phyloP scores from a whole-genome alignment of 2,113 vertebrate genomes.

The Archilochus colubris region DNA sequence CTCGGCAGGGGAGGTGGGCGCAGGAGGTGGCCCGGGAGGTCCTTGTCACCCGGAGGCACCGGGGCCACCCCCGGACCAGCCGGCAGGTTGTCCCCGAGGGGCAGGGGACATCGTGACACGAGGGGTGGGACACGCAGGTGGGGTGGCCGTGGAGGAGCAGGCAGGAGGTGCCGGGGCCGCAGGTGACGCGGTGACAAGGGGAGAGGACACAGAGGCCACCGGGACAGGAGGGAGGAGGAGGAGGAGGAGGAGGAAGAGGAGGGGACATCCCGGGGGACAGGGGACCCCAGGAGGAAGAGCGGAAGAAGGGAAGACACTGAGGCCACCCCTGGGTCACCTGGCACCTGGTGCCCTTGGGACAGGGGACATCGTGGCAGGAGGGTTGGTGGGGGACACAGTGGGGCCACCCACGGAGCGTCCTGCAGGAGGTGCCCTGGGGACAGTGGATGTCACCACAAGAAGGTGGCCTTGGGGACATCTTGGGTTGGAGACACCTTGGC shows the following conservation, averaged over 20 bases:
- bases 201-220: neutral
- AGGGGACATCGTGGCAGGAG: rapidly evolving
- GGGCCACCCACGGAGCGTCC: no score
- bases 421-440: no score
- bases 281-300: rapidly evolving
- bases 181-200: neutral
- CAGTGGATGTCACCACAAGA: neutral
- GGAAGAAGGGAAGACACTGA: neutral
- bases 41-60: no score
- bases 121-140: no score
- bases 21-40: no score
- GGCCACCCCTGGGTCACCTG: neutral
- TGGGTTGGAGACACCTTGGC: neutral
- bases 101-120: no score
- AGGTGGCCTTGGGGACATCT: rapidly evolving
- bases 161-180: neutral
- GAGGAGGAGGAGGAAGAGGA: rapidly evolving
- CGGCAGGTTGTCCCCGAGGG: no score
- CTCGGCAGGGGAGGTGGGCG: no score
- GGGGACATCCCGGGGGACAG: no score
- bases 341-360: neutral
- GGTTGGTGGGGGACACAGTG: neutral
- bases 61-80: no score
- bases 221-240: neutral
- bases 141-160: no score